Base-by-base conservation (phyloP, 2,113 vertebrate genomes). In the Apodemus speciosus region DNA sequence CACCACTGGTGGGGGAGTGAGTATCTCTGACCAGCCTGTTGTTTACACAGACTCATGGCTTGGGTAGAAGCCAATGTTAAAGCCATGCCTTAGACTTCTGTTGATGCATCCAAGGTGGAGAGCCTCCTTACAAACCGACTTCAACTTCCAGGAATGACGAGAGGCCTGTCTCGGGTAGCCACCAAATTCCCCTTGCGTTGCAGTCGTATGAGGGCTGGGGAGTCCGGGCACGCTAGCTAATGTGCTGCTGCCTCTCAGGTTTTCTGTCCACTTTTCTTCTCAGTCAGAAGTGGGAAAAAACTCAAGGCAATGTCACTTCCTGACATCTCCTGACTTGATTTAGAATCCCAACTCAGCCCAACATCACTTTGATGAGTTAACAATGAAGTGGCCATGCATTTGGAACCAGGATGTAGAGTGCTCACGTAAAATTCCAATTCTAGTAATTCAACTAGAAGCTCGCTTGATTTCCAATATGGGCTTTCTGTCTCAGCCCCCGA, bases 61-160 rank as follows among this genome's bases (percentile, higher is more conserved):
- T 92, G 85, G 51, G 35, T 27, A 20, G 66, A 85, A 77, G 75
- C 90, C 96, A 83, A 62, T 53, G 16, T 91, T 6, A 43, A 20
- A 85, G 75, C 18, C 46, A 8, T 64, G 46, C 56, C 62, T 73
- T n/a, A 49, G 20, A 53, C 53, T 60, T 68, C 91, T 51, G 23
- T 62, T 68, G 66, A 38, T 71, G 60, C 0, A 4, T 81, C 90
- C 58, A 58, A 71, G 56, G 75, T 85, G 30, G 15, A 56, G 46
- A 69, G 62, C 40, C 85, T 77, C n/a, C 76, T 83, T 66, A 64
- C 73, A 88, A 72, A 49, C 21, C 5, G 56, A 58, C 30, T 53
- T 11, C 49, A 11, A 75, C 56, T 79, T 66, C n/a, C 40, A 66
- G 35, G 4, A 53, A 68, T 69, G 68, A 53, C 27, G 49, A 62